phyloP scores from a whole-genome alignment of 2,888 invertebrate genomes.

The Lordiphosa fenestrarum region DNA sequence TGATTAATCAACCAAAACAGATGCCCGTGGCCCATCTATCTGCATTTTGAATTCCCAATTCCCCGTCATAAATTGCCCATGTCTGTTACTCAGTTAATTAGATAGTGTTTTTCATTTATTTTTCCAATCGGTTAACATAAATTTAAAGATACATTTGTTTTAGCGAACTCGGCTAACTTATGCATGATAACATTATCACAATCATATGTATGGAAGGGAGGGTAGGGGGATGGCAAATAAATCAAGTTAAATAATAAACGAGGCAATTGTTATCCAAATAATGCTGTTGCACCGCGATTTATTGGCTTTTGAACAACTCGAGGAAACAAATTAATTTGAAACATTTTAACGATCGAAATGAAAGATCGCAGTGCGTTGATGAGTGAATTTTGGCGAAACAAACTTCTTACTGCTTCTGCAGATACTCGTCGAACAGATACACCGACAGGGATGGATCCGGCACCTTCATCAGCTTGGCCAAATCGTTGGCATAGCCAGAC shows the following conservation, averaged over 20 bases:
- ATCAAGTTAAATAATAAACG: constrained; percentile 39
- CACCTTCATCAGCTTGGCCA: constrained; percentile 84
- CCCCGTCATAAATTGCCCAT: constrained; percentile 6
- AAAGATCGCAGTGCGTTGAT: constrained; percentile 29
- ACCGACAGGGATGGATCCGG: constrained; percentile 85
- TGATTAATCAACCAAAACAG: constrained; percentile 5
- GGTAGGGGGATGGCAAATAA: constrained; percentile 26
- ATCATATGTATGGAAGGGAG: constrained; percentile 32
- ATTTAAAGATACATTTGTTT: constrained; percentile 61
- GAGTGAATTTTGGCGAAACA: constrained; percentile 29
- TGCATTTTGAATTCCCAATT: background rate
- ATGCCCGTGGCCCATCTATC: constrained; percentile 13
- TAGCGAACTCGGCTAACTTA: constrained; percentile 54
- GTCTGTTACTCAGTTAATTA: constrained; percentile 19
- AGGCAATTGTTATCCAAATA: constrained; percentile 44
- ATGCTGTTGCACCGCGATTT: constrained; percentile 50
- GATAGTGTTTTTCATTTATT: constrained; percentile 35
- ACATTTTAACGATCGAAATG: constrained; percentile 18
- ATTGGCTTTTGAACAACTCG: constrained; percentile 45
- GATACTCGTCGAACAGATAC: constrained; percentile 87
- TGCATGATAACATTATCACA: constrained; percentile 58
- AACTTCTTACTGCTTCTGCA: constrained; percentile 77
- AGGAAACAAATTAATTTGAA: constrained; percentile 46
- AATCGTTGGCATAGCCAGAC: constrained; percentile 87
- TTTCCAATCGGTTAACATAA: constrained; percentile 52